Evolutionary conservation across 2,113 vertebrate genomes (phyloP).

Genomic region (Phrynosoma platyrhinos): DNA sequence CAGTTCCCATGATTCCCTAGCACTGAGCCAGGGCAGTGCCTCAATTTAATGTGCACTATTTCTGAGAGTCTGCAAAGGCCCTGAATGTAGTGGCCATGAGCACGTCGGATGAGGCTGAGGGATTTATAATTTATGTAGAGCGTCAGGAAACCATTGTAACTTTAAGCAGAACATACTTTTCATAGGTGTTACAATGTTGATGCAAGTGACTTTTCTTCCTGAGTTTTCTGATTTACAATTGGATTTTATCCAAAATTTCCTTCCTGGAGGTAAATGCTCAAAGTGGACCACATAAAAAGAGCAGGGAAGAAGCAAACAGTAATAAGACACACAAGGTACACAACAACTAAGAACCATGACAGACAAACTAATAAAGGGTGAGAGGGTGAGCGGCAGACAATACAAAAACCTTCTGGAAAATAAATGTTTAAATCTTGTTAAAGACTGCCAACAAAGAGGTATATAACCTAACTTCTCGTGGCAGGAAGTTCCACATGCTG

Average conservation of each 20-base stretch:
- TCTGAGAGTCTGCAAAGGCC: too few relatives aligned
- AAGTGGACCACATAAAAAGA: not conserved
- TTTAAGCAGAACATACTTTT: not conserved
- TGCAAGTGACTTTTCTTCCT: not conserved
- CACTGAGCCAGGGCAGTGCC: too few relatives aligned
- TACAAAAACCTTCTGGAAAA: not conserved
- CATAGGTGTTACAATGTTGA: too few relatives aligned
- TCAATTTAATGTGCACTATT: too few relatives aligned
- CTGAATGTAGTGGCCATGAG: too few relatives aligned
- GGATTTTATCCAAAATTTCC: not conserved
- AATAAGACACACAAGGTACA: not conserved
- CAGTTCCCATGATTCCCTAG: too few relatives aligned
- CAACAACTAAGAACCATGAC: too few relatives aligned
- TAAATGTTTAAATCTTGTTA: too few relatives aligned
- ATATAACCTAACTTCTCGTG: not conserved
- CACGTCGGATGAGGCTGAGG: too few relatives aligned
- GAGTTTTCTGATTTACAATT: not conserved
- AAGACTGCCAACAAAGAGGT: not conserved
- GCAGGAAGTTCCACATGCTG: not conserved
- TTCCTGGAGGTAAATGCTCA: not conserved
- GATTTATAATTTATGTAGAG: not conserved
- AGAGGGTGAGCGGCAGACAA: not conserved
- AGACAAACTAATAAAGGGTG: too few relatives aligned
- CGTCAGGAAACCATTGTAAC: too few relatives aligned
- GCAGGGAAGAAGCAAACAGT: not conserved